A percentile compares a stretch with the other conserved stretches of the same genome.
Conservation (phyloP, 64 coral and sea anemone species). For the Anthopleura sola region DNA sequence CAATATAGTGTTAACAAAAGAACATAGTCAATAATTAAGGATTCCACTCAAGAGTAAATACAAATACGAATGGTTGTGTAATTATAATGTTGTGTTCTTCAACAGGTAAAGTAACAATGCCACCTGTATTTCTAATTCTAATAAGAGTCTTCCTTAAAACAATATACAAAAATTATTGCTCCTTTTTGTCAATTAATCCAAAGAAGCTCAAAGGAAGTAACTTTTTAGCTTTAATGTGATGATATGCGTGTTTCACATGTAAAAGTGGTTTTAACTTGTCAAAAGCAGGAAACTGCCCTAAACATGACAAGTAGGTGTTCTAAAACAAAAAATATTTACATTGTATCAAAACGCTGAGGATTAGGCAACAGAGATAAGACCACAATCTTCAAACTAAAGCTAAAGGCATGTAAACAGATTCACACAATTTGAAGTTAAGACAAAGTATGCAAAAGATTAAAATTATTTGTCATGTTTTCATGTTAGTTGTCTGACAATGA, state of each 20-base stretch:
- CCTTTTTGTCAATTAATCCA: not conserved
- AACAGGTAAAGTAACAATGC: not conserved
- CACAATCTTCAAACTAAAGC: not conserved
- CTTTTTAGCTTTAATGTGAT: not conserved
- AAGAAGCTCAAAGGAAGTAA: not conserved
- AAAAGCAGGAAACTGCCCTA: not conserved
- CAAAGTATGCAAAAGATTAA: not conserved
- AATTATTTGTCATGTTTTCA: not conserved
- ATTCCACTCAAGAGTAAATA: not conserved
- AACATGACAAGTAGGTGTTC: not conserved
- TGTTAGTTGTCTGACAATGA: not conserved
- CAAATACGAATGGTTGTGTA: not conserved
- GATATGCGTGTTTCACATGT: not conserved
- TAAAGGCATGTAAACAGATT: not conserved
- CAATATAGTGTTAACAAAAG: not conserved
- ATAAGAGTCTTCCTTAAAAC: not conserved
- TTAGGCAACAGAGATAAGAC: not conserved
- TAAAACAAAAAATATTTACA: conserved; percentile 5
- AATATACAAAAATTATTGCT: not conserved
- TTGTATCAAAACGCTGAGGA: not conserved
- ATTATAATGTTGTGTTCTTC: not conserved
- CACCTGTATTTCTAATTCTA: not conserved
- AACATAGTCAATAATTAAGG: not conserved
- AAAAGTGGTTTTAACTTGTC: not conserved
- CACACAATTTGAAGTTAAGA: not conserved